Evolutionary conservation across 2,113 vertebrate genomes (phyloP).

Genomic region (Colossoma macropomum): DNA sequence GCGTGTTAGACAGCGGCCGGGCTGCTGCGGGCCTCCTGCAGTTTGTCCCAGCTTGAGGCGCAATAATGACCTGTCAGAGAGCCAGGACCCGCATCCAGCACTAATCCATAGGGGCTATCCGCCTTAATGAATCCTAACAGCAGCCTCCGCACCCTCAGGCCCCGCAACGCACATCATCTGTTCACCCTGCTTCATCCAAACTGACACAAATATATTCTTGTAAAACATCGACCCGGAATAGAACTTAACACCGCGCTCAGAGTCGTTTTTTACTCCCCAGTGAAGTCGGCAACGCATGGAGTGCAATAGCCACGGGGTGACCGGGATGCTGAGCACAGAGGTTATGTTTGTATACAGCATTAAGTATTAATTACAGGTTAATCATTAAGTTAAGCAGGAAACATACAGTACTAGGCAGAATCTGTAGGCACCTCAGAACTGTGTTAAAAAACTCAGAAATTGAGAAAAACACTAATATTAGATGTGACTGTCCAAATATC

Average conservation of each 20-base stretch:
- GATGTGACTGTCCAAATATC: no score
- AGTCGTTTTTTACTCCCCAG: slow-evolving; percentile 5
- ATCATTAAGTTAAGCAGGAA: no score
- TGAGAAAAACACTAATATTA: no score
- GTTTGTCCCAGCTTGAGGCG: slow-evolving; percentile 76
- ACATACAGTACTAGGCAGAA: no score
- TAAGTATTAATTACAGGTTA: no score
- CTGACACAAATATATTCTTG: slow-evolving; percentile 58
- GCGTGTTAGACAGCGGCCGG: slow-evolving; percentile 10
- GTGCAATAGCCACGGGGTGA: not conserved
- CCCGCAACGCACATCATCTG: slow-evolving; percentile 75
- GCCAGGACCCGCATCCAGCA: slow-evolving; percentile 74
- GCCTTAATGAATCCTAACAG: slow-evolving; percentile 80
- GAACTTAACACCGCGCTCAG: slow-evolving; percentile 26
- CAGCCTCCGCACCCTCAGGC: slow-evolving; percentile 71
- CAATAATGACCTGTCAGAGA: slow-evolving; percentile 87
- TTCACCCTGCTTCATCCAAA: slow-evolving; percentile 60
- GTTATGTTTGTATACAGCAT: no score
- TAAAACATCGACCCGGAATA: slow-evolving; percentile 44
- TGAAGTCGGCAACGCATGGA: not conserved
- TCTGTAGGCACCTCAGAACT: no score
- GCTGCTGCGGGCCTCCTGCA: slow-evolving; percentile 56
- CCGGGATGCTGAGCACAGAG: no score
- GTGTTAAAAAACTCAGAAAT: no score
- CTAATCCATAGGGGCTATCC: slow-evolving; percentile 81